These are phyloP conservation scores for Temnothorax ravouxi DNA, from an alignment of 2,888 invertebrate species.

Conservation along the genomic window DNA sequence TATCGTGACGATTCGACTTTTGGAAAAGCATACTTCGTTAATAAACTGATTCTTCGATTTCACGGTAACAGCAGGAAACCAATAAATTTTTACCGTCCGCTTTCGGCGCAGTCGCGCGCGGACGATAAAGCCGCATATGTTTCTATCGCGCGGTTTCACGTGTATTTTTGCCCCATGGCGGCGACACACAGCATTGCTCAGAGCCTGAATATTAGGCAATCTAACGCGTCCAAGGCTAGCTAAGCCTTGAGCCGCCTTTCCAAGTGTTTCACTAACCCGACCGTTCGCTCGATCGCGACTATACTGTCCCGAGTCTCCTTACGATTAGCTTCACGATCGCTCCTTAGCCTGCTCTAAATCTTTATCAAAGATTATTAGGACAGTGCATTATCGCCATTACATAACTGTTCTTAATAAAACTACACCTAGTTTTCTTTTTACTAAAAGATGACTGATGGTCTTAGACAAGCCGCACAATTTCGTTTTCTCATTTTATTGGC, in stretches of 20 bases:
- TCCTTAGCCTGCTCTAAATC: constrained; percentile 58
- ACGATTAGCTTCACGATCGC: constrained; percentile 65
- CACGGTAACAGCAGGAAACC: not conserved
- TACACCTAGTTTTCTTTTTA: not conserved
- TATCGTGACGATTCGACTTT: not conserved
- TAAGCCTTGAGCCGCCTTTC: constrained; percentile 86
- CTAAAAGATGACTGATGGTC: not conserved
- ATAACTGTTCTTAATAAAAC: not conserved
- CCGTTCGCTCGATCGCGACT: constrained; percentile 71
- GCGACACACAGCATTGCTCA: constrained; percentile 75
- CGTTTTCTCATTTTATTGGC: not conserved
- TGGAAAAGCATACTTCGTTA: not conserved
- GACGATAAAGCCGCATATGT: constrained; percentile 27
- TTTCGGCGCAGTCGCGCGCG: constrained; percentile 32
- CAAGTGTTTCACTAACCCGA: constrained; percentile 83
- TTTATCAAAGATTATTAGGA: constrained; percentile 12
- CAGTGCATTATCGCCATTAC: not conserved
- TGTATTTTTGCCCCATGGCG: constrained; percentile 73
- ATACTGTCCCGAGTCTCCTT: constrained; percentile 55
- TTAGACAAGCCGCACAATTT: not conserved
- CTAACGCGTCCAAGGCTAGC: constrained; percentile 86
- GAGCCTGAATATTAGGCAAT: constrained; percentile 85
- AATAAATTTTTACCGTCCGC: constrained; percentile 21
- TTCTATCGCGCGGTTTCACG: constrained; percentile 63
- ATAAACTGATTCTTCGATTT: not conserved